Base-by-base conservation (phyloP, 30 jellyfish, hydroid and myxozoan species). In the Rhopilema esculentum region DNA sequence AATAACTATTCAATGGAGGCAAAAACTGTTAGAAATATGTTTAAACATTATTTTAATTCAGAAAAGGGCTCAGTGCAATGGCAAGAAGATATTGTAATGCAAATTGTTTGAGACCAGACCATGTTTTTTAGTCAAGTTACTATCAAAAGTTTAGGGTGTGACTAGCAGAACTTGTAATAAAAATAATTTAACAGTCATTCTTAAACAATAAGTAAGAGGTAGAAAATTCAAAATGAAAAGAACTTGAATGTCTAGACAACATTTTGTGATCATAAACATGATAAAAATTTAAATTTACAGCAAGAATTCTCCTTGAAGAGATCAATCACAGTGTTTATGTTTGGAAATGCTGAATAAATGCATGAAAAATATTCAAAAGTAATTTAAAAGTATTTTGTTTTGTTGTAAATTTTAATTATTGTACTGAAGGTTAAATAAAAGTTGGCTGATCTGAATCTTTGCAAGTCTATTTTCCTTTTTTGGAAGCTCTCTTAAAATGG, bases 1-100 rank as follows among this genome's bases (percentile, higher is more conserved):
- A 80, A 89, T 72, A 89, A 70, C 70, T 72, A 80, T 48, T 29
- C 89, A 24, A 22, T 84, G 23, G 49, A 29, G 70, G 95, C 91
- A 57, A 32, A 61, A 53, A 30, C 31, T 1, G 33, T 49, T 4
- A 82, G 85, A 16, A 20, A 77, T 27, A 70, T 1, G 18, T 86
- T 61, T 72, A 73, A 27, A 68, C 79, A 51, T 27, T 86, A 86
- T 23, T 86, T 86, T 57, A 75, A 75, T 76, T 53, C 32, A 19
- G 95, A 76, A 53, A 80, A 23, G 32, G 95, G 95, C 12, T 28
- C 69, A 20, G 94, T 86, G 89, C 25, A 49, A 19, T 69, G 93
- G 89, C 90, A 84, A 31, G 19, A 2, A 40, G 57, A 40, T 2
- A 66, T 48, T 24, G 95, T 86, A 16, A 15, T 51, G 12, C 57